Percentiles rank a stretch among this genome's conserved stretches.
Conservation (phyloP, 1,140 invertebrate species). For the Whitmania pigra region DNA sequence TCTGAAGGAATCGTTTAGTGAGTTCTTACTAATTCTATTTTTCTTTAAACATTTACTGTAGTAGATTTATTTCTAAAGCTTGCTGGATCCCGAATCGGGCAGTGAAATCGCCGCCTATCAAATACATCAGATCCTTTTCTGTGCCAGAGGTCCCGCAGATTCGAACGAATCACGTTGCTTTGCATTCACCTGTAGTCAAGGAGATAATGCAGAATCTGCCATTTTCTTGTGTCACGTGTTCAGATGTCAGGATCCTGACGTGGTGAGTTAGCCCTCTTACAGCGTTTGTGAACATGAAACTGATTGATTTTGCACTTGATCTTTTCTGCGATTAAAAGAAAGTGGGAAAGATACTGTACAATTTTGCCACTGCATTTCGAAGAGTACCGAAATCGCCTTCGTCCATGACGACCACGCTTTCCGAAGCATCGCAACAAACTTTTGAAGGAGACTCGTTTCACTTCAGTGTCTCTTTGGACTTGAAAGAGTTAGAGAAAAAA, state of each 20-base stretch:
- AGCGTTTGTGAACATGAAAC: background rate
- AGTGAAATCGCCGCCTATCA: constrained; percentile 75
- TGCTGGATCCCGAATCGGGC: constrained; percentile 70
- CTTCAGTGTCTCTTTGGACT: constrained; percentile 78
- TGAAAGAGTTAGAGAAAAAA: constrained; percentile 58
- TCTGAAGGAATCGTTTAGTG: constrained; percentile 53
- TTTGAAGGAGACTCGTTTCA: constrained; percentile 28
- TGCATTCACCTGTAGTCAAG: constrained; percentile 89
- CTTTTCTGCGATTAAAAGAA: constrained; percentile 35
- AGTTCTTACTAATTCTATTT: background rate
- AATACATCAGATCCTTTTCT: constrained; percentile 85
- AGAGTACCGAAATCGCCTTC: constrained; percentile 50
- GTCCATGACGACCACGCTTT: background rate
- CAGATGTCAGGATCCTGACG: constrained; percentile 86
- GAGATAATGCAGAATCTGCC: constrained; percentile 67
- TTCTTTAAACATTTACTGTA: background rate
- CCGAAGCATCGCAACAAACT: background rate
- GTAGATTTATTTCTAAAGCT: constrained; percentile 47
- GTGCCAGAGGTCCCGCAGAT: constrained; percentile 73
- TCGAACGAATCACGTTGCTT: constrained; percentile 77
- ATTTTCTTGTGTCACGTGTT: constrained; percentile 95
- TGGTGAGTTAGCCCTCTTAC: constrained; percentile 54
- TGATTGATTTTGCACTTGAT: no score
- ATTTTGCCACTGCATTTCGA: constrained; percentile 82
- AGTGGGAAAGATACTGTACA: constrained; percentile 58